Conservation (phyloP, 37 sponge, comb jelly and placozoan species). For the Dysidea cf. avara region DNA sequence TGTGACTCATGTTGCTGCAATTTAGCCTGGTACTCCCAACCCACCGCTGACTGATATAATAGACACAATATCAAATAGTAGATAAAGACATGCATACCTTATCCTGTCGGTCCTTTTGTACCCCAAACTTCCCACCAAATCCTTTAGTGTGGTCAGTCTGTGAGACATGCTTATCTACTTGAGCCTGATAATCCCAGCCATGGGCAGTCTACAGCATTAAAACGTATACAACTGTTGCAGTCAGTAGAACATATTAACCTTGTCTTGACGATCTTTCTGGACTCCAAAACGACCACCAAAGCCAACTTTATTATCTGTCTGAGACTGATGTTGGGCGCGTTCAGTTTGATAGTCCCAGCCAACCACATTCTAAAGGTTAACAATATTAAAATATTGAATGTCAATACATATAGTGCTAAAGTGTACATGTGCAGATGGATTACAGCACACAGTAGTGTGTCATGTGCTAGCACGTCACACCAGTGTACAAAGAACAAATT, state of each 20-base stretch:
- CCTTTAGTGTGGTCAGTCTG: slow-evolving; percentile 89
- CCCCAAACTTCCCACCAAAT: slow-evolving; percentile 94
- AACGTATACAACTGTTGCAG: too few species aligned
- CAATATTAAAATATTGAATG: too few species aligned
- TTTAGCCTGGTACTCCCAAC: slow-evolving; percentile 78
- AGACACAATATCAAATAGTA: too few species aligned
- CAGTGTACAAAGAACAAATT: too few species aligned
- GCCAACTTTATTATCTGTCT: slow-evolving; percentile 83
- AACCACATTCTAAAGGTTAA: slow-evolving; percentile 57
- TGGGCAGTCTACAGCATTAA: slow-evolving; percentile 57
- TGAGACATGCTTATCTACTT: slow-evolving; percentile 77
- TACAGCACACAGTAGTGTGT: too few species aligned
- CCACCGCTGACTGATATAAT: slow-evolving; percentile 83
- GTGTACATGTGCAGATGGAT: too few species aligned
- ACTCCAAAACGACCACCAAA: slow-evolving; percentile 96
- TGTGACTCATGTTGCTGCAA: slow-evolving; percentile 85
- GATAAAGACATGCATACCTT: too few species aligned
- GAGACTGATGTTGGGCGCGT: slow-evolving; percentile 79
- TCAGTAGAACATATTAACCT: slow-evolving; percentile 25
- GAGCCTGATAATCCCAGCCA: slow-evolving; percentile 78
- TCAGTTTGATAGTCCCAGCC: slow-evolving; percentile 81
- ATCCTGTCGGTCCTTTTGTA: slow-evolving; percentile 85
- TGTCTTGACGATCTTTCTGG: slow-evolving; percentile 82
- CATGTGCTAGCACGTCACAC: too few species aligned
- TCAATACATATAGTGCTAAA: too few species aligned